phyloP scores from a whole-genome alignment of 2,113 vertebrate species.

The Gila orcuttii region DNA sequence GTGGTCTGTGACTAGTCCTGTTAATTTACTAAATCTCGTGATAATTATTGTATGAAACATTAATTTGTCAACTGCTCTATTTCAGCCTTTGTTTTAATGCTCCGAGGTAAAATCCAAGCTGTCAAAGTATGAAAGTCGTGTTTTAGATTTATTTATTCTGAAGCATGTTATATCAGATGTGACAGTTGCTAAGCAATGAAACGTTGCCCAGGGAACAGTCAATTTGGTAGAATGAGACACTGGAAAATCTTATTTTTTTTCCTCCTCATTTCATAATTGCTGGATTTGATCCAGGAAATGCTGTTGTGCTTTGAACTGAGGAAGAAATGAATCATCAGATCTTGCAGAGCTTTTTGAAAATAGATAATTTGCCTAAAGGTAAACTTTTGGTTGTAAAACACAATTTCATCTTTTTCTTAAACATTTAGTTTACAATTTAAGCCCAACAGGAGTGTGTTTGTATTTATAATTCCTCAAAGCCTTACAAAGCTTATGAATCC shows the following conservation, averaged over 20 bases:
- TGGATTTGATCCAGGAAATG: not conserved
- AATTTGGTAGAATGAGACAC: not conserved
- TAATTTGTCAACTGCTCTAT: not conserved
- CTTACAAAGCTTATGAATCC: not conserved
- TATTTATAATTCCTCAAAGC: not conserved
- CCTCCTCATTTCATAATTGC: not conserved
- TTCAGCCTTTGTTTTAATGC: not conserved
- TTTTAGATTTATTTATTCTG: slow-evolving; percentile 6
- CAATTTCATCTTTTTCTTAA: not conserved
- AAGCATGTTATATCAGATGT: not conserved
- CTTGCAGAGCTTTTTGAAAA: not conserved
- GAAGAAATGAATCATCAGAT: slow-evolving; percentile 4
- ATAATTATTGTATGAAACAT: not conserved
- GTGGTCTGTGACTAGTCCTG: not conserved
- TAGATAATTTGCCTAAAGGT: not conserved
- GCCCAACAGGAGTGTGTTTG: not conserved
- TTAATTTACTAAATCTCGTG: not conserved
- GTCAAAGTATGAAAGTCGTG: not conserved
- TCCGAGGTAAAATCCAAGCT: not conserved
- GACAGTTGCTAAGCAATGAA: slow-evolving; percentile 13
- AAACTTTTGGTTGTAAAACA: not conserved
- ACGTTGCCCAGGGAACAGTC: slow-evolving; percentile 40
- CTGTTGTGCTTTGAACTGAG: slow-evolving; percentile 1
- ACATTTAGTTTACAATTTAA: not conserved
- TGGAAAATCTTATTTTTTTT: not conserved